phyloP scores from a whole-genome alignment of 2,113 vertebrate species.

The Phainopepla nitens region DNA sequence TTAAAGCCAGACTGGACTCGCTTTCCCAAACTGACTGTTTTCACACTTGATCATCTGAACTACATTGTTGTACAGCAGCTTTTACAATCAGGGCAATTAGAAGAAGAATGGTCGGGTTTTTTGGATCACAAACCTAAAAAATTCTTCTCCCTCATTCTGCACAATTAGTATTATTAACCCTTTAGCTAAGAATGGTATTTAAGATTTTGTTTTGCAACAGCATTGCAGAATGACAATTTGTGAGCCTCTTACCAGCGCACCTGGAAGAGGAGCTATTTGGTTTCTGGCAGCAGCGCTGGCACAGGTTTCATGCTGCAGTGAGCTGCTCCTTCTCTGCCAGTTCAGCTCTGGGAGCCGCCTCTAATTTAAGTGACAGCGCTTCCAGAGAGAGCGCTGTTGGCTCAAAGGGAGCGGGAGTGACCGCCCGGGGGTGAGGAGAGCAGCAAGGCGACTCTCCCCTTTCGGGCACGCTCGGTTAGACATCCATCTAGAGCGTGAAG shows the following conservation, averaged over 20 bases:
- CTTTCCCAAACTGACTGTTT: neutral
- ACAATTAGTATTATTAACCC: neutral
- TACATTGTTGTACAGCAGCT: neutral
- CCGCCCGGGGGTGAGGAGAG: neutral
- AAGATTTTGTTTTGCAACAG: neutral
- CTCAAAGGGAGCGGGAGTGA: neutral
- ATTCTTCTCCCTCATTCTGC: neutral
- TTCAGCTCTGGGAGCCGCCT: neutral
- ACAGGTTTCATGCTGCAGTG: neutral
- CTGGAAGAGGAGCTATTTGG: neutral
- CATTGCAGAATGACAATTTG: accelerated
- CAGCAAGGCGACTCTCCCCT: neutral
- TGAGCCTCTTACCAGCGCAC: neutral
- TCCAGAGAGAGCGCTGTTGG: accelerated
- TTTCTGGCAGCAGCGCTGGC: neutral
- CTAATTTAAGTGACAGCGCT: constrained; percentile 13
- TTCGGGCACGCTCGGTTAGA: neutral
- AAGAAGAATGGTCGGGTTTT: neutral
- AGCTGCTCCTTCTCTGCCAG: neutral
- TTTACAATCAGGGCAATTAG: neutral
- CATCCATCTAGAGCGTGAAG: neutral
- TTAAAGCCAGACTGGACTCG: neutral
- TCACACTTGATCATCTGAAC: neutral
- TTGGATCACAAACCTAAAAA: neutral
- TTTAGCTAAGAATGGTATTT: neutral